These are phyloP conservation scores for Heliconius ismenius DNA, from an alignment of 2,888 invertebrate species.

Conservation along the genomic window DNA sequence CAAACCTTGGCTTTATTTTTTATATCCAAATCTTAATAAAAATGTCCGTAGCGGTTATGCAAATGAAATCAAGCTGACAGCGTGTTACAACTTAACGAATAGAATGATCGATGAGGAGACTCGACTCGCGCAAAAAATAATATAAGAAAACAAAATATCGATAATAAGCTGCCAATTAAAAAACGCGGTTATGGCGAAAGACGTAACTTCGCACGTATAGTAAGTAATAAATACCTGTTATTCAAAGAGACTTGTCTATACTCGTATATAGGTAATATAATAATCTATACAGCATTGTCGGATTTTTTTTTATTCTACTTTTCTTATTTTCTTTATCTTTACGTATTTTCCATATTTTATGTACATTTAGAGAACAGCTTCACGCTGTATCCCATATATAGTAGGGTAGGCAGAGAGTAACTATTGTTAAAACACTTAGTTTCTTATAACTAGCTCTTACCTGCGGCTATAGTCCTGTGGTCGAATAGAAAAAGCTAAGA, in stretches of 20 bases:
- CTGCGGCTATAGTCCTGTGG: no score
- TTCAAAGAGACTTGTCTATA: not conserved
- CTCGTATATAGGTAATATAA: no score
- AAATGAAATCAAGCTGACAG: slow-evolving; percentile 26
- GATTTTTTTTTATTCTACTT: not conserved
- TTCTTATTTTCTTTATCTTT: not conserved
- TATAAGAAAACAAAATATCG: slow-evolving; percentile 26
- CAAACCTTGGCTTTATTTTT: not conserved
- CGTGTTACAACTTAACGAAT: slow-evolving; percentile 23
- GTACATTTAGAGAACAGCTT: not conserved
- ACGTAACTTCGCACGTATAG: not conserved
- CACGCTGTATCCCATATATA: not conserved
- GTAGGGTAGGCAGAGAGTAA: not conserved
- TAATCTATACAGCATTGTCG: not conserved
- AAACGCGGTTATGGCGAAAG: not conserved
- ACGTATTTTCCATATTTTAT: not conserved
- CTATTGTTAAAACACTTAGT: no score
- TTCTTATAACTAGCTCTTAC: no score
- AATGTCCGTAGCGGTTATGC: slow-evolving; percentile 8
- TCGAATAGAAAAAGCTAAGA: no score
- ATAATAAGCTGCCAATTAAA: slow-evolving; percentile 35
- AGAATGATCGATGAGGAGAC: slow-evolving; percentile 22
- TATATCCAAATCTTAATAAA: slow-evolving; percentile 12
- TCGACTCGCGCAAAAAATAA: slow-evolving; percentile 26
- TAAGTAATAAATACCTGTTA: not conserved